phyloP scores from a whole-genome alignment of 2,888 invertebrate genomes.

The Dynastes maya region DNA sequence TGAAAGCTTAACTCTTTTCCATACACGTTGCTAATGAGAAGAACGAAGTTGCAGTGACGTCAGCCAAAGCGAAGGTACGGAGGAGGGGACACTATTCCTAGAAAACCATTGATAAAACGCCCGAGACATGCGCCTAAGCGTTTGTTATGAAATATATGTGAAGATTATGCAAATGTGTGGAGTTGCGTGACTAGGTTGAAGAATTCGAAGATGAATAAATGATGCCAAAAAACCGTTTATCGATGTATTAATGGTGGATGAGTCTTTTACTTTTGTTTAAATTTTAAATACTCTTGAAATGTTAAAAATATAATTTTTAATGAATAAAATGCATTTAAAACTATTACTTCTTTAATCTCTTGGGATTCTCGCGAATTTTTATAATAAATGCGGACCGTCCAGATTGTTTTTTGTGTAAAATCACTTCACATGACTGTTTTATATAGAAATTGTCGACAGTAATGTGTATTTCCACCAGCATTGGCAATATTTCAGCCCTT shows the following conservation, averaged over 20 bases:
- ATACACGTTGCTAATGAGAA: constrained; percentile 1
- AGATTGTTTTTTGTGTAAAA: no score
- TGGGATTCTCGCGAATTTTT: no score
- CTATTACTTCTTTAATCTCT: no score
- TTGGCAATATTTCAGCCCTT: no score
- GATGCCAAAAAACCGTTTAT: constrained; percentile 4
- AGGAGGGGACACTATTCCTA: background rate
- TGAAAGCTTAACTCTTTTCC: background rate
- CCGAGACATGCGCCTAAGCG: background rate
- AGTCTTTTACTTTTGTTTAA: background rate
- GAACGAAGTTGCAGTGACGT: background rate
- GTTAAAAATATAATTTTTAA: no score
- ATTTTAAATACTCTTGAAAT: no score
- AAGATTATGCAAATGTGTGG: constrained; percentile 16
- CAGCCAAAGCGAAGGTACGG: background rate
- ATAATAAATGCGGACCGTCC: no score
- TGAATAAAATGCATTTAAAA: no score
- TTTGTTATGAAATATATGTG: constrained; percentile 10
- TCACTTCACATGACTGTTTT: no score
- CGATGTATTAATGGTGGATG: background rate
- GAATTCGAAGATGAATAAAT: background rate
- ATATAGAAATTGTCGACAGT: no score
- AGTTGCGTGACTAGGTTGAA: constrained; percentile 4
- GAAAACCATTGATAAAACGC: constrained; percentile 19
- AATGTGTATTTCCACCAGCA: no score